These are phyloP conservation scores for Trichopria drosophilae DNA, from an alignment of 2,888 invertebrate species.

Conservation along the genomic window DNA sequence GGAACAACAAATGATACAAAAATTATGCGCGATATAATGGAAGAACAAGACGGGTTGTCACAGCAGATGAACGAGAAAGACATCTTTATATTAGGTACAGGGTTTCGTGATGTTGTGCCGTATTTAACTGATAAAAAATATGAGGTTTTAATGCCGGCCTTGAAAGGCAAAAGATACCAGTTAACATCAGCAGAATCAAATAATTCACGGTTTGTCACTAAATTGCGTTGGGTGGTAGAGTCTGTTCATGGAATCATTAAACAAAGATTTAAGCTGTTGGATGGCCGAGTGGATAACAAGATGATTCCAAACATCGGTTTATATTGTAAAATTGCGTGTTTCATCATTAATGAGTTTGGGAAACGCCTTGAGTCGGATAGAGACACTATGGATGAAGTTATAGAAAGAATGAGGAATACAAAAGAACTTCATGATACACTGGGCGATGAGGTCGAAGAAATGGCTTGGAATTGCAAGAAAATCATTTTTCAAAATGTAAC, in stretches of 20 bases:
- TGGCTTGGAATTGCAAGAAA: slow-evolving; percentile 22
- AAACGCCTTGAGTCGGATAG: slow-evolving; percentile 28
- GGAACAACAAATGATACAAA: slow-evolving; percentile 24
- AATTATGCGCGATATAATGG: slow-evolving; percentile 33
- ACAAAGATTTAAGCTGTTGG: slow-evolving; percentile 23
- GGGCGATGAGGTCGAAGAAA: slow-evolving; percentile 22
- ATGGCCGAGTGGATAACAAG: slow-evolving; percentile 29
- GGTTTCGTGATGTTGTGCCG: slow-evolving; percentile 35
- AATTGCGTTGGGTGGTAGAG: slow-evolving; percentile 36
- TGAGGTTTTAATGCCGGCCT: too few species aligned
- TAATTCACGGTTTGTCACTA: slow-evolving; percentile 35
- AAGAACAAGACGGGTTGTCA: slow-evolving; percentile 28
- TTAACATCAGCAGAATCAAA: slow-evolving; percentile 34
- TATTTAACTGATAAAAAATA: slow-evolving; percentile 21
- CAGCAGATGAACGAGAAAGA: slow-evolving; percentile 32
- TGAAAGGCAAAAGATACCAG: slow-evolving; percentile 37
- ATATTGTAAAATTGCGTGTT: slow-evolving; percentile 22
- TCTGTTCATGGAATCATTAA: slow-evolving; percentile 30
- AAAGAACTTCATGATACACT: slow-evolving; percentile 24
- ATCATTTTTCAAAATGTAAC: slow-evolving; percentile 1
- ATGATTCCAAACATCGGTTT: slow-evolving; percentile 25
- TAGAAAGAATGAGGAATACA: slow-evolving; percentile 25
- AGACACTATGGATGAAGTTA: slow-evolving; percentile 21
- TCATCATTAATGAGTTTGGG: slow-evolving; percentile 27
- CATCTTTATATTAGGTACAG: slow-evolving; percentile 36